A percentile compares a stretch with the other conserved stretches of the same genome.
Conservation (phyloP, 2,797 vertebrate species). For the Lepus townsendii region DNA sequence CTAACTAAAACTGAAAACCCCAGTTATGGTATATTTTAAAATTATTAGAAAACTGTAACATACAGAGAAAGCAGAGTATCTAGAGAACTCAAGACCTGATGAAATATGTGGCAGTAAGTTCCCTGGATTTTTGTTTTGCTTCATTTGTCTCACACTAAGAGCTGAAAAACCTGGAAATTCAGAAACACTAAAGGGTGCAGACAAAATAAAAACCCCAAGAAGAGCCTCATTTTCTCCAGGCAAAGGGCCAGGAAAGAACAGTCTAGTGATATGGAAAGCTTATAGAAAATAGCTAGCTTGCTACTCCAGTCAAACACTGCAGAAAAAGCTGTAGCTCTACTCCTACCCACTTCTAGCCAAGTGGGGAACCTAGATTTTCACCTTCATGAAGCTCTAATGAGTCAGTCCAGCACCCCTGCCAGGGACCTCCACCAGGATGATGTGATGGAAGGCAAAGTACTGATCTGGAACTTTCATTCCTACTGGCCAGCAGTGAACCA, state of each 20-base stretch:
- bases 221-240: background rate
- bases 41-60: background rate
- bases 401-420: background rate
- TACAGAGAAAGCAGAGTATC: background rate
- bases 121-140: conserved; percentile 45
- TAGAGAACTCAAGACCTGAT: background rate
- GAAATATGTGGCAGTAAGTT: background rate
- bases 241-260: conserved; percentile 23
- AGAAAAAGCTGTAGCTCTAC: background rate
- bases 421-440: background rate
- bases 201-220: background rate
- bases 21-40: conserved; percentile 20
- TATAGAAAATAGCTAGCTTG: background rate
- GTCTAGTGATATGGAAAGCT: conserved; percentile 12
- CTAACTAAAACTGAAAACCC: conserved; percentile 33
- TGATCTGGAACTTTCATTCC: conserved; percentile 4
- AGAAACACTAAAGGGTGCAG: background rate
- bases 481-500: background rate
- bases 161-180: background rate
- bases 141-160: conserved; percentile 8
- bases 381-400: background rate
- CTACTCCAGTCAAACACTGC: background rate
- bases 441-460: conserved; percentile 38
- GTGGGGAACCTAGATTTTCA: background rate
- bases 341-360: background rate